Evolutionary conservation across 2,888 invertebrate species (phyloP), one percentile per base, ranked within the genome.

Genomic region (Crioceris asparagi): DNA sequence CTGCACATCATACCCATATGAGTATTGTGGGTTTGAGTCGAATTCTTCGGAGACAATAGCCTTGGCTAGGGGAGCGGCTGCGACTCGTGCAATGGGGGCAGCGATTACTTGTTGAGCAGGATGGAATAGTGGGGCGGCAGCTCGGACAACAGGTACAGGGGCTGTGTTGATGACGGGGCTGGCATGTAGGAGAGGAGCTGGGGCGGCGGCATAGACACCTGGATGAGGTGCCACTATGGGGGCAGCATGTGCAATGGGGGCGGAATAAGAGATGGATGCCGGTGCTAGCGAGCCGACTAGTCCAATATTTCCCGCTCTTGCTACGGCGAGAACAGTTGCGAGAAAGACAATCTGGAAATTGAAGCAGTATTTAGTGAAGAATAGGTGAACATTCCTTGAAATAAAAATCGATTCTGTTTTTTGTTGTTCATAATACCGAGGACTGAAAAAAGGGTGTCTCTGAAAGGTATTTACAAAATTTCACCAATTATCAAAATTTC

Each of bases 1-100:
- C 50, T 72, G 70, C 7, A 74, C 70, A 44, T 72, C 70, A 57
- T 74, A 74, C 1, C 69, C 66, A 61, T 67, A 74, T 53, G 66
- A 67, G 64, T 73, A 74, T 49, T 73, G 72, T 1, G 74, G 67
- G 36, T 58, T 53, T 17, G 55, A 57, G 40, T 61, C 59, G 51
- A 53, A 59, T 18, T 56, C 56, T 16, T 51, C 55, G 31, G 49
- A 42, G 3, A 54, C 50, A 21, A 7, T 7, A 32, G 62, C 62
- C 7, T 59, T 54, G 14, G 12, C 12, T 14, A 17, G 19, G 3
- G 11, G 11, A 10, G 1, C 68, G 32, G 51, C 46, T 21, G 48
- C 46, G 23, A 47, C 46, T 6, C 52, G 48, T 7, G 34, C 6
- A 3, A 34, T 35, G 11, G 39, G 36, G 25, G 39, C 30, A 17